Percentiles rank a stretch among this genome's conserved stretches.
These are phyloP conservation scores for Darevskia mixta DNA, from an alignment of 2,797 vertebrate genomes.

Conservation along the genomic window DNA sequence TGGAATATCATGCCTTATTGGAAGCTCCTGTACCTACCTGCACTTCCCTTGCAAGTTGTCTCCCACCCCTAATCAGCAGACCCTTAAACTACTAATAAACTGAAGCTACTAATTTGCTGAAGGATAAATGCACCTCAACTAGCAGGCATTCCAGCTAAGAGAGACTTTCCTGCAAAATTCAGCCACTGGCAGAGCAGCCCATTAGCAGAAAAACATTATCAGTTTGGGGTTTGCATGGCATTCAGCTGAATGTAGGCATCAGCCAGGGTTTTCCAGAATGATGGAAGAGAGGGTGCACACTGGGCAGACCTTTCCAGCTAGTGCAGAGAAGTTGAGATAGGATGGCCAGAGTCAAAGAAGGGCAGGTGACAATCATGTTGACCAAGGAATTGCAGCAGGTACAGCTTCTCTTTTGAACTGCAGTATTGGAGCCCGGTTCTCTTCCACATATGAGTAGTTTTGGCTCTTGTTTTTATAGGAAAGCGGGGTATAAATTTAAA, in stretches of 20 bases:
- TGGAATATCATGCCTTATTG: not conserved
- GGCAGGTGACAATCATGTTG: too few relatives aligned
- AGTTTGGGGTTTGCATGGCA: not conserved
- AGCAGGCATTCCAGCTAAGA: not conserved
- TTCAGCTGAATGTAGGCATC: not conserved
- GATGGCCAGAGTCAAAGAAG: too few relatives aligned
- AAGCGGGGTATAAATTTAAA: not conserved
- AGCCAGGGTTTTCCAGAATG: not conserved
- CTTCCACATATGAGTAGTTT: not conserved
- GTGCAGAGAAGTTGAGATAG: not conserved
- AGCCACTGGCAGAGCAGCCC: not conserved
- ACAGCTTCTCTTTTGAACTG: not conserved
- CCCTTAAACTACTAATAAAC: not conserved
- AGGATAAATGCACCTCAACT: not conserved
- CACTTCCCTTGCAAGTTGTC: not conserved
- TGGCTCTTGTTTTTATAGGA: not conserved
- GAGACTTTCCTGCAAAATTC: not conserved
- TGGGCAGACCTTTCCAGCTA: not conserved
- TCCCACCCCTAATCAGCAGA: not conserved
- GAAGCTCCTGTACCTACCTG: not conserved
- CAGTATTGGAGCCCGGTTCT: not conserved
- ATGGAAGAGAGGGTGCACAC: not conserved
- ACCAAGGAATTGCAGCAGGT: not conserved
- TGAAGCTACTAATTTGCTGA: not conserved
- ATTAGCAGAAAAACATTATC: not conserved